Evolutionary conservation across 2,113 vertebrate genomes (phyloP).

Genomic region (Taxidea taxus): DNA sequence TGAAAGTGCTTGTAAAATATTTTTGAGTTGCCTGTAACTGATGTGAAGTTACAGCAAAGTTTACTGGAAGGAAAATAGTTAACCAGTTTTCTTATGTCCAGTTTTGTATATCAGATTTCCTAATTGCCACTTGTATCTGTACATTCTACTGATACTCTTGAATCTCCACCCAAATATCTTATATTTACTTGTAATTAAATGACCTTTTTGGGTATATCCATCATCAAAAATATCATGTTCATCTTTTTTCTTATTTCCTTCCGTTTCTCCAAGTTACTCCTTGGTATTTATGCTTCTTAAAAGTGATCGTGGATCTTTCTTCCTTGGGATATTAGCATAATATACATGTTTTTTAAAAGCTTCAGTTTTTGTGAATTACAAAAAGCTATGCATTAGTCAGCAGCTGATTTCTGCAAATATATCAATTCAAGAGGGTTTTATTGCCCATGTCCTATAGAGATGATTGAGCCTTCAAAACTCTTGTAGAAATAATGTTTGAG

Average conservation of each 20-base stretch:
- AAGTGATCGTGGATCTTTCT: slow-evolving; percentile 29
- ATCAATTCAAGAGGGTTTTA: slow-evolving; percentile 7
- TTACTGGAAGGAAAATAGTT: neutral
- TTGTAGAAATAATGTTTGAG: slow-evolving; percentile 28
- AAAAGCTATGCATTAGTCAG: slow-evolving; percentile 23
- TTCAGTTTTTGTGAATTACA: slow-evolving; percentile 28
- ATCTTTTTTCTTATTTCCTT: neutral
- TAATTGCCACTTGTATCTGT: neutral
- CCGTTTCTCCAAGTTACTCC: neutral
- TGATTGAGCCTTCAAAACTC: slow-evolving; percentile 34
- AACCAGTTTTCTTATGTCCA: neutral
- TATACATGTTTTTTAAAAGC: neutral
- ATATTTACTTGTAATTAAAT: neutral
- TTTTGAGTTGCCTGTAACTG: neutral
- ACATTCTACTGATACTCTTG: neutral
- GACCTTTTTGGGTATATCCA: neutral
- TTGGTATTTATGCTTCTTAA: neutral
- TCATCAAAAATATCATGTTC: neutral
- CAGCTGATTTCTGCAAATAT: slow-evolving; percentile 48
- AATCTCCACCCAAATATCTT: neutral
- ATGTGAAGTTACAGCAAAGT: neutral
- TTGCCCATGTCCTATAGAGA: slow-evolving; percentile 20
- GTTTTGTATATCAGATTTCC: neutral
- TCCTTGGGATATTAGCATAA: neutral
- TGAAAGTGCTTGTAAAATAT: neutral